Evolutionary conservation across 1,140 invertebrate species (phyloP).

Genomic region (Trinorchestia longiramus): DNA sequence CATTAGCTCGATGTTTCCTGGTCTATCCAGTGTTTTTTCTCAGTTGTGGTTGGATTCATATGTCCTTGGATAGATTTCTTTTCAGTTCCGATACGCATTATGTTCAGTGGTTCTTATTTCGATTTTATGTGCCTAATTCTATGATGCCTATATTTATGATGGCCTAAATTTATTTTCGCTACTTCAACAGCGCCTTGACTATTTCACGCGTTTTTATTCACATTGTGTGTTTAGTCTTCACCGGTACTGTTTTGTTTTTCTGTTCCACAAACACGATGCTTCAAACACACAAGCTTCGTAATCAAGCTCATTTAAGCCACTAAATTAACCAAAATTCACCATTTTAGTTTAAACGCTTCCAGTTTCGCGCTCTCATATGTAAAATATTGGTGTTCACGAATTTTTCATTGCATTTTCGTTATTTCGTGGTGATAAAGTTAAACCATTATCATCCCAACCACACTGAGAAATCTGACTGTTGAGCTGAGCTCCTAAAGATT

Average conservation of each 20-base stretch:
- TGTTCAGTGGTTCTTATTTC: not conserved
- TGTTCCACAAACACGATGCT: not conserved
- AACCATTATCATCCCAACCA: slow-evolving; percentile 46
- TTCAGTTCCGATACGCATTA: slow-evolving; percentile 5
- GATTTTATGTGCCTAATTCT: not conserved
- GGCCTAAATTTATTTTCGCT: slow-evolving; percentile 31
- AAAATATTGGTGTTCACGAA: not conserved
- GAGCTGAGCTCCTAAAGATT: not conserved
- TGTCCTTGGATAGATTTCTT: slow-evolving; percentile 49
- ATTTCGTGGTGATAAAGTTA: not conserved
- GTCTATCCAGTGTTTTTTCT: slow-evolving; percentile 32
- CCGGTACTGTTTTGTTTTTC: slow-evolving; percentile 14
- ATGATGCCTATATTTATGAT: not conserved
- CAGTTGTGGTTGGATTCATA: slow-evolving; percentile 52
- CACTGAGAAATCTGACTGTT: slow-evolving; percentile 44
- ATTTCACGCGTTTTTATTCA: not conserved
- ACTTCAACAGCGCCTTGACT: not conserved
- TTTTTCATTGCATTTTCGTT: not conserved
- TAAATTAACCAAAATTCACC: slow-evolving; percentile 8
- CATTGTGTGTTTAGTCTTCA: not conserved
- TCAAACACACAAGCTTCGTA: slow-evolving; percentile 1
- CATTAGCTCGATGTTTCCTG: slow-evolving; percentile 44
- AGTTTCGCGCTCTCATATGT: slow-evolving; percentile 9
- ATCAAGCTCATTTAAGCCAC: not conserved
- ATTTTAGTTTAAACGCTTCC: slow-evolving; percentile 17